A percentile compares a stretch with the other conserved stretches of the same genome.
These are phyloP conservation scores for Anhinga anhinga DNA, from an alignment of 2,113 vertebrate species.

Conservation along the genomic window DNA sequence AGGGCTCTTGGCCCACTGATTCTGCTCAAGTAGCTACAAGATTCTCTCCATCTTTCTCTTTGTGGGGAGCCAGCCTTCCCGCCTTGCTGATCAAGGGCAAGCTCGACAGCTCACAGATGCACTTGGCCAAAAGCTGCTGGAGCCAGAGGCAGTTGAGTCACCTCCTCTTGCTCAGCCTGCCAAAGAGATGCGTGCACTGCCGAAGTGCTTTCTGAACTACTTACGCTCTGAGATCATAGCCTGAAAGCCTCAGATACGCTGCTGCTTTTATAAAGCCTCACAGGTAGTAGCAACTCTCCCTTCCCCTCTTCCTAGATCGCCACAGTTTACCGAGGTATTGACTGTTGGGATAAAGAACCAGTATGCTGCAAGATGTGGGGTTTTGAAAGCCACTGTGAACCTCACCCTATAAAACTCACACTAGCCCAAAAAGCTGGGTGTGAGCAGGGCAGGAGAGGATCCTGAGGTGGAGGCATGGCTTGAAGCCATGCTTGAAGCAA, in stretches of 20 bases:
- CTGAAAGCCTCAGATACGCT: conserved; percentile 49
- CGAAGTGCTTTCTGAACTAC: conserved; percentile 42
- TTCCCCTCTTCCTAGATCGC: conserved; percentile 28
- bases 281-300: conserved; percentile 1
- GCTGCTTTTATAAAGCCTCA: conserved; percentile 66
- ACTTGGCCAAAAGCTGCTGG: conserved; percentile 76
- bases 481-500: neutral
- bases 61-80: conserved; percentile 50
- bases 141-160: conserved; percentile 68
- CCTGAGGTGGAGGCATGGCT: neutral
- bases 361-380: neutral
- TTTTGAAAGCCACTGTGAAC: neutral
- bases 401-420: neutral
- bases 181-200: conserved; percentile 60
- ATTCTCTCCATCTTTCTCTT: conserved; percentile 28
- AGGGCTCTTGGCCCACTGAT: neutral
- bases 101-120: conserved; percentile 49
- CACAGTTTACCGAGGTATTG: neutral
- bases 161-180: conserved; percentile 58
- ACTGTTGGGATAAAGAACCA: neutral
- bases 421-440: neutral
- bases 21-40: neutral
- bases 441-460: neutral
- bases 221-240: neutral
- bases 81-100: conserved; percentile 3